phyloP scores from a whole-genome alignment of 2,797 vertebrate genomes.

The Helicolenus hilgendorfi region DNA sequence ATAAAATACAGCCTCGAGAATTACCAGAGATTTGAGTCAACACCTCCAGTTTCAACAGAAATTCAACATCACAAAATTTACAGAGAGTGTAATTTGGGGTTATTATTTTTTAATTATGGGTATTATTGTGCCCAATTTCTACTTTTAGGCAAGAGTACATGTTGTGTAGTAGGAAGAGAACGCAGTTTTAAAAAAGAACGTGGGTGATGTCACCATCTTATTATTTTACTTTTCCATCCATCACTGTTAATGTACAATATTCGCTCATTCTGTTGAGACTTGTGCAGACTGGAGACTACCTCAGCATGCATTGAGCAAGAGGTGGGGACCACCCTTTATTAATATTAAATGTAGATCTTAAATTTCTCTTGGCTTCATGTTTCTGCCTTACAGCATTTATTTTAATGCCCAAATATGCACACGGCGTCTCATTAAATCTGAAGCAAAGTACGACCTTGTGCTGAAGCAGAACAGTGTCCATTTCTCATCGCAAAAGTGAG shows the following conservation, averaged over 20 bases:
- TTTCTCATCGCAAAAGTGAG: constrained; percentile 44
- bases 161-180: not conserved
- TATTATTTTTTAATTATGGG: too few species aligned
- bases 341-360: constrained; percentile 70
- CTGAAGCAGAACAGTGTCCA: constrained; percentile 45
- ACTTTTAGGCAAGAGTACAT: not conserved
- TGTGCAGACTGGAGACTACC: constrained; percentile 16
- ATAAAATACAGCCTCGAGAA: not conserved
- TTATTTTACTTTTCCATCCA: not conserved
- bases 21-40: not conserved
- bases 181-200: not conserved
- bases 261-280: not conserved
- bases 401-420: constrained; percentile 49
- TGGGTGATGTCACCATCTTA: not conserved
- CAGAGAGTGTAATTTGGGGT: not conserved
- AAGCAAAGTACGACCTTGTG: constrained; percentile 64
- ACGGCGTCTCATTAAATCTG: constrained; percentile 65
- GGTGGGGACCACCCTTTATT: constrained; percentile 51
- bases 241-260: constrained; percentile 6
- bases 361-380: constrained; percentile 50
- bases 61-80: not conserved
- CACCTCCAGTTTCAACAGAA: not conserved
- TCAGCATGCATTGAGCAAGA: constrained; percentile 31
- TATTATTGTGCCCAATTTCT: not conserved
- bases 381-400: constrained; percentile 63